Evolutionary conservation across 2,888 invertebrate genomes (phyloP), one percentile per base, ranked within the genome.

Genomic region (Eupithecia subfuscata): DNA sequence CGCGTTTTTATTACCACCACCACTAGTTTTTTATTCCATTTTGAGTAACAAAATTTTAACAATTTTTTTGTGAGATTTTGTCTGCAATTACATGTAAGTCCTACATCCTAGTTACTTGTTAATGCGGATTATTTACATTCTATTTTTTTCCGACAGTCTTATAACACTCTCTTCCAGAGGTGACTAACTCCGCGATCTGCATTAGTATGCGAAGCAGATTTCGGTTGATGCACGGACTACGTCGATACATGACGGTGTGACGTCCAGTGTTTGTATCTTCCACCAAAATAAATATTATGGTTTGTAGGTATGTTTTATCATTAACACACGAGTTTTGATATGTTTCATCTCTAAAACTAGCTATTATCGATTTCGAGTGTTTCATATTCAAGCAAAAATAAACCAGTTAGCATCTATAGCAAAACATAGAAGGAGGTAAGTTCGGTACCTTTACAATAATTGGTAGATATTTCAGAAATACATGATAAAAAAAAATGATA

Each of bases 141-240:
- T 37, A 52, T n/a, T n/a, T 48, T 18, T 48, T 48, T 22, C 8
- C 52, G 11, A 56, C 11, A 11, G n/a, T n/a, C 22, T 11, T 11
- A 56, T 52, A 22, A 56, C 9, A 52, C 56, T 52, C 79, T 9
- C 60, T 74, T 79, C 80, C 60, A 78, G 74, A 45, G 7, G 1
- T 25, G 30, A 22, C 40, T 69, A 71, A n/a, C 60, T 64, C 73
- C 64, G 18, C 56, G 70, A n/a, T 76, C 73, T 74, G 77, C 82
- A 89, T 90, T 90, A 88, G 88, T 90, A 90, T 90, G 87, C 90
- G 76, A 74, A 76, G 82, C 87, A 84, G 83, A 84, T 74, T 82
- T 83, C 83, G 78, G 83, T 84, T 86, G 87, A 88, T 86, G 86
- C 87, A 86, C 84, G 86, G 84, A 75, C 80, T 79, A 80, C 82